Percentiles rank a stretch among this genome's conserved stretches.
phyloP scores from a whole-genome alignment of 2,797 vertebrate species.

The Lagocephalus sceleratus region DNA sequence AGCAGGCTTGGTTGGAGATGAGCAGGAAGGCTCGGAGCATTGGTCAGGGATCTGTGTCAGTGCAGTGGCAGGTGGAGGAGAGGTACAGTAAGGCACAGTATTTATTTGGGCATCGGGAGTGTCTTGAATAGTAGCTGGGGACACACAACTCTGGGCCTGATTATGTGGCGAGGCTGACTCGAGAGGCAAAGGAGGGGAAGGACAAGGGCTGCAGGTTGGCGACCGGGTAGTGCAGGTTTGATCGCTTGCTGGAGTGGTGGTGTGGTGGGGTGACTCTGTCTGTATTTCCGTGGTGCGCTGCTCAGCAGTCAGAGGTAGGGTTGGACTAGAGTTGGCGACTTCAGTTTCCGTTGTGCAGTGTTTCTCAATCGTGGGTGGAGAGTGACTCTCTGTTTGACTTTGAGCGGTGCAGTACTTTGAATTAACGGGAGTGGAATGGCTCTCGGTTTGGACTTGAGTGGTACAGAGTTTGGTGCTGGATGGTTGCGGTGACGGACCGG shows the following conservation, averaged over 20 bases:
- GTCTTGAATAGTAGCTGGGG: constrained; percentile 34
- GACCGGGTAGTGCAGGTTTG: constrained; percentile 46
- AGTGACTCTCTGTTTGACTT: constrained; percentile 56
- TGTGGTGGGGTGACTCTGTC: constrained; percentile 37
- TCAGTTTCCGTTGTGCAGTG: constrained; percentile 45
- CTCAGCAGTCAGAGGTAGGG: constrained; percentile 44
- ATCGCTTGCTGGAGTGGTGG: constrained; percentile 11
- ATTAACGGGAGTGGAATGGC: constrained; percentile 26
- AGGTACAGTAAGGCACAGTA: constrained; percentile 69
- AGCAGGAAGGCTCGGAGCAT: constrained; percentile 33
- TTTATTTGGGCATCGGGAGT: constrained; percentile 47
- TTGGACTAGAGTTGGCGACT: constrained; percentile 30
- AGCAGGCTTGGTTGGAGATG: constrained; percentile 41
- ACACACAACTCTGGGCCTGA: constrained; percentile 32
- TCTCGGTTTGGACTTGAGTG: constrained; percentile 65
- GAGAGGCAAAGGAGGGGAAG: constrained; percentile 34
- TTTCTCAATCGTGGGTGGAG: constrained; percentile 39
- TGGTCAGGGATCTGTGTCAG: constrained; percentile 43
- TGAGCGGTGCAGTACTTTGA: constrained; percentile 56
- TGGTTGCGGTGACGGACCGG: constrained; percentile 33
- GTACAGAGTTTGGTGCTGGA: constrained; percentile 53
- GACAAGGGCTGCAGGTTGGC: constrained; percentile 42
- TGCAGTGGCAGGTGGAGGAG: constrained; percentile 43
- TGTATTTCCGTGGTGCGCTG: constrained; percentile 43
- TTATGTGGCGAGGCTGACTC: constrained; percentile 32